Evolutionary conservation across 2,797 vertebrate species (phyloP).

Genomic region (Coranthus polyacanthus): DNA sequence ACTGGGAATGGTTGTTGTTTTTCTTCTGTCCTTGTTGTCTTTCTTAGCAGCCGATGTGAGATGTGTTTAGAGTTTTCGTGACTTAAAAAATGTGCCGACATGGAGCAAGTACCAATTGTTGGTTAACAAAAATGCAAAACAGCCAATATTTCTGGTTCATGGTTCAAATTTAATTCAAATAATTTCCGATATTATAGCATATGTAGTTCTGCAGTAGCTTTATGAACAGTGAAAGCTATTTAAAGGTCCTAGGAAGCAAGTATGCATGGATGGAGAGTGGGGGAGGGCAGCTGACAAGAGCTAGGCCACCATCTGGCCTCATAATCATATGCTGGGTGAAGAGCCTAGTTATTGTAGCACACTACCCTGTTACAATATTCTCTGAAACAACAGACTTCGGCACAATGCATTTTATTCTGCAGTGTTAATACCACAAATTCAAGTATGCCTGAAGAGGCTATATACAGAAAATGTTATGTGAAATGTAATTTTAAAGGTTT

Average conservation of each 20-base stretch:
- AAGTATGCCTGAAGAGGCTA: not conserved
- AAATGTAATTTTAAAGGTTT: not conserved
- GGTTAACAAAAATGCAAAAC: not conserved
- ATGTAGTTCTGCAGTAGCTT: slow-evolving; percentile 1
- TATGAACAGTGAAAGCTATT: slow-evolving; percentile 38
- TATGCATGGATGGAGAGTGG: slow-evolving; percentile 59
- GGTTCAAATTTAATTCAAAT: not conserved
- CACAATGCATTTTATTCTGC: not conserved
- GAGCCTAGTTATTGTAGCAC: slow-evolving; percentile 43
- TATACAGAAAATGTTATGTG: not conserved
- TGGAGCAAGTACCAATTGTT: not conserved
- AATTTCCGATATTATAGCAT: not conserved
- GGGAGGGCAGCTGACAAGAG: slow-evolving; percentile 65
- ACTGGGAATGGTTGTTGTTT: too few relatives aligned
- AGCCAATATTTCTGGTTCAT: not conserved
- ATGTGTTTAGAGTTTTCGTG: too few relatives aligned
- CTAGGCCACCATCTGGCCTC: slow-evolving; percentile 75
- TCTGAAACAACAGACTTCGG: slow-evolving; percentile 1
- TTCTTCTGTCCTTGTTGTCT: not conserved
- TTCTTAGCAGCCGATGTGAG: too few relatives aligned
- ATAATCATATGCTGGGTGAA: slow-evolving; percentile 70
- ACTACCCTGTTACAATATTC: slow-evolving; percentile 16
- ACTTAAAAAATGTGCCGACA: too few relatives aligned
- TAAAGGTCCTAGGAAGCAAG: slow-evolving; percentile 49
- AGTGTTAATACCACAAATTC: not conserved